Percentiles rank a stretch among this genome's conserved stretches.
Conservation (phyloP, 1,140 invertebrate genomes). For the Pseudoatta argentina region DNA sequence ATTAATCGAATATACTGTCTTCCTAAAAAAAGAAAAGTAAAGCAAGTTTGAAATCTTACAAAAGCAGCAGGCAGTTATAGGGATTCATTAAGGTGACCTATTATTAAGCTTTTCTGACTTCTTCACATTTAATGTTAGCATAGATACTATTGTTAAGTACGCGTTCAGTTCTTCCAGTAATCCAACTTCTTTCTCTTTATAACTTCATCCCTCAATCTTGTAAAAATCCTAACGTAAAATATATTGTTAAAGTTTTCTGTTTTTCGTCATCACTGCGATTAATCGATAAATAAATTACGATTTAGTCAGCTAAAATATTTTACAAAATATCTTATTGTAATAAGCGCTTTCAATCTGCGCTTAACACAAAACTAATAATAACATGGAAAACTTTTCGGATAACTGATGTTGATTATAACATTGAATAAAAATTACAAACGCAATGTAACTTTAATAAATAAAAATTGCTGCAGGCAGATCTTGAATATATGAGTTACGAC, state of each 20-base stretch:
- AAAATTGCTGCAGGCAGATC: conserved; percentile 51
- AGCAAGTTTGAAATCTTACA: conserved; percentile 66
- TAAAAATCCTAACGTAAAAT: background rate
- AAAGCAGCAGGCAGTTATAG: conserved; percentile 60
- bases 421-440: conserved; percentile 19
- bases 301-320: too few relatives aligned
- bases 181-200: background rate
- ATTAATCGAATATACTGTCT: background rate
- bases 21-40: background rate
- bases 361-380: conserved; percentile 14
- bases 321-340: too few relatives aligned
- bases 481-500: background rate
- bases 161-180: background rate
- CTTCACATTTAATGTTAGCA: conserved; percentile 71
- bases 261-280: too few relatives aligned
- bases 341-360: background rate
- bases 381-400: background rate
- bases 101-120: conserved; percentile 60
- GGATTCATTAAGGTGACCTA: conserved; percentile 69
- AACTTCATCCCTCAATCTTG: background rate
- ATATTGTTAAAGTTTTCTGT: background rate
- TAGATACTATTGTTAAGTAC: background rate
- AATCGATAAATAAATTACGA: too few relatives aligned
- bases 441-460: conserved; percentile 43
- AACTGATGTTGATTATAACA: background rate